phyloP scores from a whole-genome alignment of 2,888 invertebrate species.

The Deilephila elpenor region DNA sequence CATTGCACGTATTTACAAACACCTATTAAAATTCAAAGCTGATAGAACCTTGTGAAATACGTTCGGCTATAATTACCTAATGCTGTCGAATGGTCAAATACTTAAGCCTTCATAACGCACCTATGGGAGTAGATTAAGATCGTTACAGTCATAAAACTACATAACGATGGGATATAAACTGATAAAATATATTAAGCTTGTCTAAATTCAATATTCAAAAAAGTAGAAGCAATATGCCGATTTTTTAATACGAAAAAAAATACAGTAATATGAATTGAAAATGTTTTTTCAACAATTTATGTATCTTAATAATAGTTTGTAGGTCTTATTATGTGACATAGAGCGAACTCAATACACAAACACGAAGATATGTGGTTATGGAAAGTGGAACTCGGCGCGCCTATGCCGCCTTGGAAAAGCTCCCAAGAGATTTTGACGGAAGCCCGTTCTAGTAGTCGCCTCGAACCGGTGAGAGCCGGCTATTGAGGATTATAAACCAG shows the following conservation, averaged over 20 bases:
- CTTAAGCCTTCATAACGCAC: neutral
- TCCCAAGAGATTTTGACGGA: constrained; percentile 42
- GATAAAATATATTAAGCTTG: neutral
- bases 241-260: neutral
- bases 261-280: neutral
- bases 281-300: neutral
- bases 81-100: neutral
- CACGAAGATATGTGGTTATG: constrained; percentile 25
- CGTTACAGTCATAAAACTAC: neutral
- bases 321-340: neutral
- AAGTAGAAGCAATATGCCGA: too few relatives aligned
- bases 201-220: neutral
- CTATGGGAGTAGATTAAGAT: neutral
- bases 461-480: constrained; percentile 52
- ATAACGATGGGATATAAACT: neutral
- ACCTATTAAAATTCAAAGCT: constrained; percentile 24
- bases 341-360: neutral
- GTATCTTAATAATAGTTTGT: neutral
- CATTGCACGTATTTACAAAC: constrained; percentile 22
- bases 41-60: constrained; percentile 24
- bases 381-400: constrained; percentile 43
- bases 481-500: constrained; percentile 71
- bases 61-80: constrained; percentile 24
- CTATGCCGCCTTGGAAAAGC: constrained; percentile 39
- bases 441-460: constrained; percentile 40